Evolutionary conservation across 2,113 vertebrate species (phyloP).

Genomic region (Fulica atra): DNA sequence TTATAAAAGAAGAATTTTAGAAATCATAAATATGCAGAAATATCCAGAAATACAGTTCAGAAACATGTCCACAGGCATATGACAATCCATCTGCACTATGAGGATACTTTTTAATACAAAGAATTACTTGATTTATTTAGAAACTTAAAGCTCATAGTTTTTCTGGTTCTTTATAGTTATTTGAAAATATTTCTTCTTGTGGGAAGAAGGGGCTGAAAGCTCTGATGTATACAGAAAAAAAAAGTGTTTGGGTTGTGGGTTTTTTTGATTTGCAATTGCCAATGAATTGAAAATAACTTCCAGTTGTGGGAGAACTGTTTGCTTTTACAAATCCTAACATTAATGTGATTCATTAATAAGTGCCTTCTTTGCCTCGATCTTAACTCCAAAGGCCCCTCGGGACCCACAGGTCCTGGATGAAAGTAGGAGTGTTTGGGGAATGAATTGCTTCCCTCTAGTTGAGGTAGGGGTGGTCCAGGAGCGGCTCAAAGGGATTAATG

Average conservation of each 20-base stretch:
- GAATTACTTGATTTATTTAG: neutral
- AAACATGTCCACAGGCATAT: neutral
- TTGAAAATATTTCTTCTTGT: neutral
- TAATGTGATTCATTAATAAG: neutral
- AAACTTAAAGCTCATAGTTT: neutral
- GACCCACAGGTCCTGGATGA: no score
- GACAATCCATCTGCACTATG: neutral
- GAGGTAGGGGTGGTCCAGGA: no score
- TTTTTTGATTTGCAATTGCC: neutral
- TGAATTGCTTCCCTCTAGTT: no score
- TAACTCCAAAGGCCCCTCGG: no score
- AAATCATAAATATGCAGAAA: neutral
- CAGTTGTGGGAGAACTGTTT: neutral
- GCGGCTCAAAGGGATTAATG: no score
- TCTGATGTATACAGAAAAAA: neutral
- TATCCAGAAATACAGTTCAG: neutral
- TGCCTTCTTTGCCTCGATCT: no score
- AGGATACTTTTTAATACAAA: neutral
- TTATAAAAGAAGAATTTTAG: neutral
- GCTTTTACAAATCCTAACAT: neutral
- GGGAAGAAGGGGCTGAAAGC: accelerated
- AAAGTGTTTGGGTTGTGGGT: accelerated
- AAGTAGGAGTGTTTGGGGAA: no score
- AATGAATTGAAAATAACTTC: neutral
- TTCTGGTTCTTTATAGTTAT: neutral